Evolutionary conservation across 2,113 vertebrate genomes (phyloP).

Genomic region (Glaucomys volans): DNA sequence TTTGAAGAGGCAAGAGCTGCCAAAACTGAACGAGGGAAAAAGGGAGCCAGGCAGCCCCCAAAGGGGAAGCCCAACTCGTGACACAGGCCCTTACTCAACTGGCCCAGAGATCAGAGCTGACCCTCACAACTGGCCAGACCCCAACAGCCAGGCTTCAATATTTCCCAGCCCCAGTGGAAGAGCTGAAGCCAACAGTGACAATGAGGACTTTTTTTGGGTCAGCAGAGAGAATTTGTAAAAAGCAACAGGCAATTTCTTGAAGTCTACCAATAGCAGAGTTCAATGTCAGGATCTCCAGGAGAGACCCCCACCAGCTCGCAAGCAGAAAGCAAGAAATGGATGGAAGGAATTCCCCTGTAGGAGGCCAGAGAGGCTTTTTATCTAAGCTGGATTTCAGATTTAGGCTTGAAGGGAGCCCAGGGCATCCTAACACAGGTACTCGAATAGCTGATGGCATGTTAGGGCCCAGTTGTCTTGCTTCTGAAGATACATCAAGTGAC

Average conservation of each 20-base stretch:
- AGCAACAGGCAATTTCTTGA: background rate
- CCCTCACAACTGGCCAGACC: background rate
- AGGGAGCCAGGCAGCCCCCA: background rate
- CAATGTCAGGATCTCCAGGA: background rate
- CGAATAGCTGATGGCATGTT: background rate
- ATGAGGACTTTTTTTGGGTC: background rate
- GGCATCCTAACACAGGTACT: background rate
- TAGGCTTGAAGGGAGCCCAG: background rate
- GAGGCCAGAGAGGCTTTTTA: background rate
- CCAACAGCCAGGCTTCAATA: background rate
- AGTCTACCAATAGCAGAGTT: background rate
- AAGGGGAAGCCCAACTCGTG: background rate
- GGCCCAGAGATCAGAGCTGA: background rate
- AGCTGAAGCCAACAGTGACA: background rate
- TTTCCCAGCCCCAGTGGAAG: background rate
- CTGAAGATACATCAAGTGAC: background rate
- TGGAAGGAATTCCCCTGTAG: background rate
- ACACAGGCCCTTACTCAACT: background rate
- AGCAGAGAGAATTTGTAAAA: constrained; percentile 6
- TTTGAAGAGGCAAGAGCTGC: background rate
- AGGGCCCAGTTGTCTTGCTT: background rate
- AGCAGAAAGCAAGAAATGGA: background rate
- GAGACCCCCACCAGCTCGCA: background rate
- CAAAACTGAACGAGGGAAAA: background rate
- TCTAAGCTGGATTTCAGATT: background rate